Evolutionary conservation across 1,140 invertebrate species (phyloP), one percentile per base, ranked within the genome.

Genomic region (Chelonus insularis): DNA sequence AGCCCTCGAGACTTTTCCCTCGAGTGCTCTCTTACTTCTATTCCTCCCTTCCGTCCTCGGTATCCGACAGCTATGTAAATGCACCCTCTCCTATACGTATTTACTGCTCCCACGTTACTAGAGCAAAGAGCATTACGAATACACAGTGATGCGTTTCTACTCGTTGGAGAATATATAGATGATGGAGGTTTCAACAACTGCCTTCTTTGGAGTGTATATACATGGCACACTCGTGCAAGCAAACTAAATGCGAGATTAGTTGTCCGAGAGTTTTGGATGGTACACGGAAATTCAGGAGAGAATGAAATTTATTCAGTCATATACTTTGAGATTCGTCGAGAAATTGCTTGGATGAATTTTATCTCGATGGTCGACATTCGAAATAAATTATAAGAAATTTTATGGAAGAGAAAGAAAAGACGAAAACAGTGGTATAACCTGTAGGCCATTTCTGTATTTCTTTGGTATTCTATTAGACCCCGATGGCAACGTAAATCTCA

Each of bases 51-150:
- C 12, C n/a, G 23, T 23, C 21, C 39, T 54, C 52, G 41, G 4
- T 41, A 9, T 29, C n/a, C n/a, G 56, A 60, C 59, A 41, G 63
- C 65, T 72, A 72, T 71, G 69, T 67, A 70, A 72, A 71, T 74
- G 65, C 57, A 68, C 57, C 59, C 61, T 64, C 65, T 66, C 61
- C 21, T 39, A 6, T 39, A 54, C 52, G 34, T 32, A 52, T 64
- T 64, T 60, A 64, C 64, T 55, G 29, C 60, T 62, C 56, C 64
- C 43, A 39, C 20, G 37, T 37, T 29, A 29, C 12, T 4, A n/a
- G 25, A 25, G 59, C 59, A 64, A 67, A 64, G 59, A 67, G 62
- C 59, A 62, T 63, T 67, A 62, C 58, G 54, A 52, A 61, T 64
- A 65, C 50, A 51, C 58, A 41, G 29, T 36, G 55, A 45, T 57